Evolutionary conservation across 2,888 invertebrate species (phyloP), one percentile per base, ranked within the genome.

Genomic region (Drosophila histrio): DNA sequence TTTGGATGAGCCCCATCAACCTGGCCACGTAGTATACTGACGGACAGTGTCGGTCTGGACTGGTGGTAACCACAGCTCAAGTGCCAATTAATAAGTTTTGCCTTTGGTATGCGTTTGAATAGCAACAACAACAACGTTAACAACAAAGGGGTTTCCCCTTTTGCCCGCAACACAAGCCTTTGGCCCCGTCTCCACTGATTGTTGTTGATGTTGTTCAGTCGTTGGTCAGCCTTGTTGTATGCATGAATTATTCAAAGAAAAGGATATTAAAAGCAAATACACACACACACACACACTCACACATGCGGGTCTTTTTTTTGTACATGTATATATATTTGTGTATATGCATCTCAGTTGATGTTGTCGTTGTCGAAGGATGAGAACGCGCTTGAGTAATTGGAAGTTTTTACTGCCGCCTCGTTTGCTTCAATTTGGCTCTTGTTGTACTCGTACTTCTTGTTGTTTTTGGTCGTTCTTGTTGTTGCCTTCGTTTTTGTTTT

Each of bases 361-460:
- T 44, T 69, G 69, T 49, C 61, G 58, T 43, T 65, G 52, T 46
- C 44, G 59, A 41, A 66, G 44, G 58, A 60, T 43, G 66, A 64
- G 72, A 64, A 74, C 60, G 71, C 72, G 71, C 83, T 79, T 86
- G 82, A 82, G 82, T 82, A 82, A 87, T 87, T 82, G 82, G 82
- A 82, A 83, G 87, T 83, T 87, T 82, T 87, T 87, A 87, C 82
- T 79, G 82, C 88, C 77, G 80, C 61, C 87, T 82, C 86, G 86
- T 85, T 87, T 87, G 86, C 77, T 76, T 69, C 79, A 79, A 70
- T 79, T 85, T 61, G 69, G 72, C 65, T 65, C 59, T 53, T 53
- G 39, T 41, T 53, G 44, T 60, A 41, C 77, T 60, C n/a, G n/a
- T n/a, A n/a, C 59, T 59, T 50, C 47, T 13, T 47, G 13, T 43